Evolutionary conservation across 2,888 invertebrate genomes (phyloP), one percentile per base, ranked within the genome.

Genomic region (Isotomurus palustris): DNA sequence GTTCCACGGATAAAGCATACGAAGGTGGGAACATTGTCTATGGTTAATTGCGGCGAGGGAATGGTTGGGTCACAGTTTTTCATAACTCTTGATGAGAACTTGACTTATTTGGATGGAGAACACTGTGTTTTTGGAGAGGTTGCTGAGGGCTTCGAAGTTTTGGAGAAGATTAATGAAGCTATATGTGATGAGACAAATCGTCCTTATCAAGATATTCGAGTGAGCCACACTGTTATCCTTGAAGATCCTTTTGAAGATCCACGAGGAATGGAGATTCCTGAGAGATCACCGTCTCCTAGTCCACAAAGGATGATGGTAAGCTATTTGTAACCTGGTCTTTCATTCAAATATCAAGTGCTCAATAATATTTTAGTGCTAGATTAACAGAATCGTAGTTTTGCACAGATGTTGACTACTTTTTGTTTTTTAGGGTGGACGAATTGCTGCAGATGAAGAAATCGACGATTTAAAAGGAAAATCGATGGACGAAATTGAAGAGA

Each of bases 101-200:
- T 97, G 35, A 87, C 88, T 56, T 96, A 93, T 14, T 78, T 99
- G 56, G 95, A 99, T 76, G 84, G 82, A 1, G 81, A 86, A 45
- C 97, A 99, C 76, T 93, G 94, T 73, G 90, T 97, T 17, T 95
- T 99, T 76, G 97, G 96, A 0, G 88, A 91, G 78, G 89, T 99
- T 2, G 84, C 87, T 0, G 97, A 99, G 77, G 99, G 94, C 0
- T 78, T 86, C 48, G 79, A 79, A 8, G 81, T 92, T 2, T 78
- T 99, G 19, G 83, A 89, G 17, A 86, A 87, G 74, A 80, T 99
- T 1, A 99, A 99, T 75, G 94, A 96, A 73, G 84, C 89, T 0
- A 91, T 96, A 70, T 94, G 93, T 72, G 96, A 97, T 77, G 84
- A 84, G 27, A 83, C 84, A 38, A 85, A 92, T 73, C 82, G 91